Conservation (phyloP, 2,888 invertebrate species). For the Griposia aprilina region DNA sequence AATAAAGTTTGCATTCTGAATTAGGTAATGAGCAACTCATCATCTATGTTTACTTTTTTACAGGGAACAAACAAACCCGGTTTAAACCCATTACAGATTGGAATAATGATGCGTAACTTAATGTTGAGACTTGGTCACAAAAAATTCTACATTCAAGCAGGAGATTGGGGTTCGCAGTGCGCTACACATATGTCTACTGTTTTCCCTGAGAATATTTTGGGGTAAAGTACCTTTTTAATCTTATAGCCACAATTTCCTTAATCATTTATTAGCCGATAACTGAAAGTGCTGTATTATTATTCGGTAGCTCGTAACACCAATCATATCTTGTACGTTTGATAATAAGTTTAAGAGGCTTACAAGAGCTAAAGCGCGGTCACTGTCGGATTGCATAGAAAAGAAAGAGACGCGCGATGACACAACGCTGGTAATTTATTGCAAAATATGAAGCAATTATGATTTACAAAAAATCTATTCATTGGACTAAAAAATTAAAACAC, state of each 20-base stretch:
- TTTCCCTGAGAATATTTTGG: slow-evolving; percentile 91
- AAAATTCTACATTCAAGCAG: slow-evolving; percentile 93
- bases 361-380: too few species aligned
- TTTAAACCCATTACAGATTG: slow-evolving; percentile 90
- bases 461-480: too few species aligned
- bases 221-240: slow-evolving; percentile 74
- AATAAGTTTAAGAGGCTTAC: too few species aligned
- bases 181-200: slow-evolving; percentile 91
- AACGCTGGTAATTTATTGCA: too few species aligned
- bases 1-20: not conserved
- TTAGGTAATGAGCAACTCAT: not conserved
- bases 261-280: not conserved
- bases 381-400: too few species aligned
- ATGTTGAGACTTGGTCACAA: slow-evolving; percentile 93
- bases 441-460: too few species aligned
- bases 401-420: too few species aligned
- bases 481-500: too few species aligned
- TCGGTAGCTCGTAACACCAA: not conserved
- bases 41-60: slow-evolving; percentile 36
- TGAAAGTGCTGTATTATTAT: not conserved
- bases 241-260: not conserved
- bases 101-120: slow-evolving; percentile 92
- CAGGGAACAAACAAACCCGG: slow-evolving; percentile 91
- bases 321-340: slow-evolving; percentile 14
- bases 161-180: slow-evolving; percentile 94